Conservation (phyloP, 2,888 invertebrate species). For the Papilio protenor region DNA sequence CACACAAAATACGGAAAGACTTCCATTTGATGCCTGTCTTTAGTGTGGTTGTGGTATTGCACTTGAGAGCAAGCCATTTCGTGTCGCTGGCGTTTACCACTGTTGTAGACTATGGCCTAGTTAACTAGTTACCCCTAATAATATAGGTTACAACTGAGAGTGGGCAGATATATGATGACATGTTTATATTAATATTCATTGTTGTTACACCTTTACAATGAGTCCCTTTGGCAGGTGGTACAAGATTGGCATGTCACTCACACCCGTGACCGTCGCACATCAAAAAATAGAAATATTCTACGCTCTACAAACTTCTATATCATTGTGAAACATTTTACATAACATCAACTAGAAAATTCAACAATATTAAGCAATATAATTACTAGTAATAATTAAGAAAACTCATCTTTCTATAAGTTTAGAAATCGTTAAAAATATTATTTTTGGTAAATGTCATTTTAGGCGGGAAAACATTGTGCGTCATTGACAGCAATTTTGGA, state of each 20-base stretch:
- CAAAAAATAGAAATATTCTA: conserved; percentile 24
- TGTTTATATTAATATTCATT: neutral
- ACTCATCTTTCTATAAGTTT: neutral
- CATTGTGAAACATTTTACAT: conserved; percentile 11
- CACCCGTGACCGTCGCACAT: conserved; percentile 15
- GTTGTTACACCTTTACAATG: neutral
- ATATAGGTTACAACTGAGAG: no score
- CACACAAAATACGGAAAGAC: no score
- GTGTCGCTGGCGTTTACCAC: no score
- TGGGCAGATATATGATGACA: neutral
- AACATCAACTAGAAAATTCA: neutral
- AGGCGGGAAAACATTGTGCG: neutral
- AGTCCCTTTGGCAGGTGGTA: conserved; percentile 16
- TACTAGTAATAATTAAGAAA: neutral
- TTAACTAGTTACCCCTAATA: no score
- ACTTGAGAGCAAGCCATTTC: no score
- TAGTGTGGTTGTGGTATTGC: no score
- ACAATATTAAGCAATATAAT: neutral
- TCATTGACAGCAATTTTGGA: neutral
- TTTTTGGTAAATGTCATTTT: neutral
- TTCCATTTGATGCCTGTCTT: no score
- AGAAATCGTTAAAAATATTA: neutral
- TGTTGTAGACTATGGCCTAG: no score
- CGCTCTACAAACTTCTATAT: conserved; percentile 9
- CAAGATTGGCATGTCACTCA: conserved; percentile 29